A percentile compares a stretch with the other conserved stretches of the same genome.
These are phyloP conservation scores for Streptopelia turtur DNA, from an alignment of 2,797 vertebrate species.

Conservation along the genomic window DNA sequence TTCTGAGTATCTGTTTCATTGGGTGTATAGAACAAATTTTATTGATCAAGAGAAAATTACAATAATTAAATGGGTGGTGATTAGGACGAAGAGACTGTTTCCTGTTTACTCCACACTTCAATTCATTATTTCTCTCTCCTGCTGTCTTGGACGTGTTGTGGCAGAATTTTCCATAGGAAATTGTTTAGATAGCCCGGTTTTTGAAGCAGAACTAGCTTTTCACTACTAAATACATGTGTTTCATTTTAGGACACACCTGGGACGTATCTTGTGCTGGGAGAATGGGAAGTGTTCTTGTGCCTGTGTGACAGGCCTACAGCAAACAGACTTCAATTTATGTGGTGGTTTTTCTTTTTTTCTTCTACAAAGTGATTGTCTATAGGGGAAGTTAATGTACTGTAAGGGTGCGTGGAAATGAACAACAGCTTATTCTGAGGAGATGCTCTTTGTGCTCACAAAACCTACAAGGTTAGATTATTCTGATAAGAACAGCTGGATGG, in stretches of 20 bases:
- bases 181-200: background rate
- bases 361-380: background rate
- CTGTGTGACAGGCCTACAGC: background rate
- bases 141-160: background rate
- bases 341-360: background rate
- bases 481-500: background rate
- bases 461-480: background rate
- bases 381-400: background rate
- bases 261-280: background rate
- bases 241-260: background rate
- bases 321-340: background rate
- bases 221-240: background rate
- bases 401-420: background rate
- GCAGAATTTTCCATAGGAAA: background rate
- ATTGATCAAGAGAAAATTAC: background rate
- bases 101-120: background rate
- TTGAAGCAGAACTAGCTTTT: background rate
- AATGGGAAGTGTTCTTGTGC: fast-evolving
- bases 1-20: background rate
- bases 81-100: background rate
- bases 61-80: background rate
- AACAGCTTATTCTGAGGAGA: background rate
- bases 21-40: background rate
- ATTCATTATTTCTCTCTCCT: background rate
- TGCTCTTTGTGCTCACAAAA: background rate